These are phyloP conservation scores for Drosophila recens DNA, from an alignment of 2,888 invertebrate species.

Conservation along the genomic window DNA sequence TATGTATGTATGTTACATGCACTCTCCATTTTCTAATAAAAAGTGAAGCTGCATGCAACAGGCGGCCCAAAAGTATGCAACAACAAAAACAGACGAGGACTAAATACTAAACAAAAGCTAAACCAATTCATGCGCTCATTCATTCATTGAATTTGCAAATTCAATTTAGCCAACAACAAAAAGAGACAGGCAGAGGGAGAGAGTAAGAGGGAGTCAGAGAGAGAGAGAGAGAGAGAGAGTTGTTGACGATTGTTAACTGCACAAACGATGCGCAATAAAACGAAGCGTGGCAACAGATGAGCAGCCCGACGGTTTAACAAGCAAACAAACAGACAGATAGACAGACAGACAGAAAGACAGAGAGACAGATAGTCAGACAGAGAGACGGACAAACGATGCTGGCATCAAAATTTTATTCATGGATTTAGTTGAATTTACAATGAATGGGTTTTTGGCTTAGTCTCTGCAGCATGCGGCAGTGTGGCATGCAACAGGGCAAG, in stretches of 20 bases:
- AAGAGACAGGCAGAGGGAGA: constrained; percentile 5
- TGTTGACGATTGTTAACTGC: constrained; percentile 67
- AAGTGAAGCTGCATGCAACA: constrained; percentile 73
- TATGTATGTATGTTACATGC: constrained; percentile 1
- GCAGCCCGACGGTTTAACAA: constrained; percentile 33
- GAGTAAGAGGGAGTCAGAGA: background rate
- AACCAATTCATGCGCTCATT: constrained; percentile 79
- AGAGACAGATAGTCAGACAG: constrained; percentile 10
- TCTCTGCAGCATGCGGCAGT: constrained; percentile 13
- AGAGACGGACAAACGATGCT: constrained; percentile 29
- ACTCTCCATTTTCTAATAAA: constrained; percentile 25
- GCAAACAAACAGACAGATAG: constrained; percentile 28
- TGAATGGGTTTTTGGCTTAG: constrained; percentile 74
- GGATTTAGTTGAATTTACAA: constrained; percentile 80
- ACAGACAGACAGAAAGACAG: constrained; percentile 21
- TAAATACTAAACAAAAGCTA: constrained; percentile 79
- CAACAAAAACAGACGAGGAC: constrained; percentile 26
- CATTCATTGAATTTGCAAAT: constrained; percentile 84
- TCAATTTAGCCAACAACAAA: constrained; percentile 71
- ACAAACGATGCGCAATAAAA: constrained; percentile 74
- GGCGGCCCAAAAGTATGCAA: constrained; percentile 78
- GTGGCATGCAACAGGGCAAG: background rate
- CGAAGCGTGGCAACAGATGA: constrained; percentile 63
- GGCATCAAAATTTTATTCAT: constrained; percentile 76
- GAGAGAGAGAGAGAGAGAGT: constrained; percentile 12